A percentile compares a stretch with the other conserved stretches of the same genome.
Conservation (phyloP, 2,113 vertebrate genomes). For the Microcebus ravelobensis region DNA sequence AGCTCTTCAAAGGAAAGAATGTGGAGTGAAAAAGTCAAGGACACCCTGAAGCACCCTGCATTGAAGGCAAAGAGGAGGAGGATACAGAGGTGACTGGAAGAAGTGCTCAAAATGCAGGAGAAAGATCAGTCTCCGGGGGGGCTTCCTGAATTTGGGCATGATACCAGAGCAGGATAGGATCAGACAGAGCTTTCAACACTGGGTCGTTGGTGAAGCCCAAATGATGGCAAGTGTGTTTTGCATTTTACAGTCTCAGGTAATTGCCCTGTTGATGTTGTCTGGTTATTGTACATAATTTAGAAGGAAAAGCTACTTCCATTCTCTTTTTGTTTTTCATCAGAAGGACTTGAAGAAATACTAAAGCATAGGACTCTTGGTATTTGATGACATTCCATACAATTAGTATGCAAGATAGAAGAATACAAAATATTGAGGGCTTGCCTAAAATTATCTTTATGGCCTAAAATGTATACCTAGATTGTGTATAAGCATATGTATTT, state of each 20-base stretch:
- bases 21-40: too few species aligned
- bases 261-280: background rate
- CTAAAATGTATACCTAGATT: background rate
- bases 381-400: background rate
- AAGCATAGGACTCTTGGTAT: background rate
- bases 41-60: fast-evolving
- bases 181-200: background rate
- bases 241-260: background rate
- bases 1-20: background rate
- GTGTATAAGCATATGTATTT: background rate
- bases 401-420: background rate
- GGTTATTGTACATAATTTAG: background rate
- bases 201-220: background rate
- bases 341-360: background rate
- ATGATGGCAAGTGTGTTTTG: background rate
- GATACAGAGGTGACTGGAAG: background rate
- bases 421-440: background rate
- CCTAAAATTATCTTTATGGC: background rate
- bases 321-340: background rate
- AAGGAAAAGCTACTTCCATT: background rate
- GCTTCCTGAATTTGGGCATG: background rate
- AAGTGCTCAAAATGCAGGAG: too few species aligned
- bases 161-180: background rate
- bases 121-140: background rate
- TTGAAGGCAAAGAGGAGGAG: background rate